A percentile compares a stretch with the other conserved stretches of the same genome.
These are phyloP conservation scores for Scortum barcoo DNA, from an alignment of 2,113 vertebrate genomes.

Conservation along the genomic window DNA sequence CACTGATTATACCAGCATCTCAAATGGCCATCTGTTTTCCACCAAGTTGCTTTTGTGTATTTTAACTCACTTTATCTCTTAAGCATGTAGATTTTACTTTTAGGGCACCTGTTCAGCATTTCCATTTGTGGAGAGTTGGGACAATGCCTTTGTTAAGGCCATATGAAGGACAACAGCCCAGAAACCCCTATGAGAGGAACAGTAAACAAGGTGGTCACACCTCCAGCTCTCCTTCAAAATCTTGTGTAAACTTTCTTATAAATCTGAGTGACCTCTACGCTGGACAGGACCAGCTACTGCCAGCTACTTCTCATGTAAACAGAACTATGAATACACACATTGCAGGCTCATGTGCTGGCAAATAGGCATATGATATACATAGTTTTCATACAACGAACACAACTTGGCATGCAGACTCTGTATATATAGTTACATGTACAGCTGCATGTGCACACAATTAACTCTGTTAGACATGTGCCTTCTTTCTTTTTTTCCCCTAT, in stretches of 20 bases:
- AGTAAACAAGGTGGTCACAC: slow-evolving; percentile 46
- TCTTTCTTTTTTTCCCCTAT: neutral
- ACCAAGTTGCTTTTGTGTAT: no score
- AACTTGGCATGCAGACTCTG: neutral
- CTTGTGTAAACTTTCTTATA: slow-evolving; percentile 30
- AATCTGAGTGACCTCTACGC: slow-evolving; percentile 18
- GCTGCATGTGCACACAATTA: neutral
- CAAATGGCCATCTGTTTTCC: neutral
- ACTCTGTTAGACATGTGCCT: neutral
- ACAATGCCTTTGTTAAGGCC: slow-evolving; percentile 23
- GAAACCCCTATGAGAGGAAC: slow-evolving; percentile 10
- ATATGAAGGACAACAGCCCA: slow-evolving; percentile 7
- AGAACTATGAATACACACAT: slow-evolving; percentile 17
- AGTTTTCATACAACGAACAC: neutral
- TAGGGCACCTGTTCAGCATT: neutral
- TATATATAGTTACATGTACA: slow-evolving; percentile 2
- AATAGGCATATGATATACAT: neutral
- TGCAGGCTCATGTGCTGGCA: neutral
- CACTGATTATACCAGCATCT: neutral
- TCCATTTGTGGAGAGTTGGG: neutral
- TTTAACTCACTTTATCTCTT: neutral
- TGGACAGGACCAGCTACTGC: slow-evolving; percentile 7
- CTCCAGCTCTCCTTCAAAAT: slow-evolving; percentile 10
- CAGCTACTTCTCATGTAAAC: neutral
- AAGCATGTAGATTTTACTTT: neutral